These are phyloP conservation scores for Australoheros facetus DNA, from an alignment of 2,797 vertebrate genomes.

Conservation along the genomic window DNA sequence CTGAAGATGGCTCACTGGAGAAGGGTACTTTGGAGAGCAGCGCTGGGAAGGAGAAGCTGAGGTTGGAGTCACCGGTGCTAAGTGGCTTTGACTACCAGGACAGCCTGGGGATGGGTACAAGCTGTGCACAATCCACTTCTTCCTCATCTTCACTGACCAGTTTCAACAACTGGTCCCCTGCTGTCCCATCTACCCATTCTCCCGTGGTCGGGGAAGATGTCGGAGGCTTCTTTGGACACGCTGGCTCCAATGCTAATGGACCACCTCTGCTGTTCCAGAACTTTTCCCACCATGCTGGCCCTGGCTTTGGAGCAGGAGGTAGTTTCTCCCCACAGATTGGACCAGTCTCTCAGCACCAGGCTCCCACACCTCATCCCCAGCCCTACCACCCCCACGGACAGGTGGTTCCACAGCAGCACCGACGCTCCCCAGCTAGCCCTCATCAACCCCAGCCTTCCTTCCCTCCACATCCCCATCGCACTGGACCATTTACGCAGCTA, in stretches of 20 bases:
- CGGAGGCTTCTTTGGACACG: slow-evolving; percentile 90
- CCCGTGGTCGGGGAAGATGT: slow-evolving; percentile 95
- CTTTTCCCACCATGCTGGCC: slow-evolving; percentile 96
- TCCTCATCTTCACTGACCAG: slow-evolving; percentile 94
- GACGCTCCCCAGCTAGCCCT: slow-evolving; percentile 95
- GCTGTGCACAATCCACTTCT: slow-evolving; percentile 88
- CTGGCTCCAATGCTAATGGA: slow-evolving; percentile 92
- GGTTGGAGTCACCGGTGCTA: slow-evolving; percentile 95
- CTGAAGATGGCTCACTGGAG: slow-evolving; percentile 90
- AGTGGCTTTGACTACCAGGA: slow-evolving; percentile 98
- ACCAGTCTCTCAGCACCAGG: slow-evolving; percentile 95
- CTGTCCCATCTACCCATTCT: slow-evolving; percentile 94
- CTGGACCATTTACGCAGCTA: slow-evolving; percentile 95
- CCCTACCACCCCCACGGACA: slow-evolving; percentile 97
- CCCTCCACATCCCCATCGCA: slow-evolving; percentile 93
- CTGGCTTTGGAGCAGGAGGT: slow-evolving; percentile 90
- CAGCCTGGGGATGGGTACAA: slow-evolving; percentile 90
- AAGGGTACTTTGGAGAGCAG: slow-evolving; percentile 89
- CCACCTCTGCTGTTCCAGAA: slow-evolving; percentile 97
- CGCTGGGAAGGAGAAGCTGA: slow-evolving; percentile 92
- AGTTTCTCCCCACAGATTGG: slow-evolving; percentile 98
- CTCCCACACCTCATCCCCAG: slow-evolving; percentile 92
- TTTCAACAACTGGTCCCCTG: slow-evolving; percentile 98
- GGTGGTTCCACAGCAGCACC: slow-evolving; percentile 90
- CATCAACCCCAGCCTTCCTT: slow-evolving; percentile 93